These are phyloP conservation scores for Polypedilum vanderplanki DNA, from an alignment of 1,140 invertebrate genomes.

Conservation along the genomic window DNA sequence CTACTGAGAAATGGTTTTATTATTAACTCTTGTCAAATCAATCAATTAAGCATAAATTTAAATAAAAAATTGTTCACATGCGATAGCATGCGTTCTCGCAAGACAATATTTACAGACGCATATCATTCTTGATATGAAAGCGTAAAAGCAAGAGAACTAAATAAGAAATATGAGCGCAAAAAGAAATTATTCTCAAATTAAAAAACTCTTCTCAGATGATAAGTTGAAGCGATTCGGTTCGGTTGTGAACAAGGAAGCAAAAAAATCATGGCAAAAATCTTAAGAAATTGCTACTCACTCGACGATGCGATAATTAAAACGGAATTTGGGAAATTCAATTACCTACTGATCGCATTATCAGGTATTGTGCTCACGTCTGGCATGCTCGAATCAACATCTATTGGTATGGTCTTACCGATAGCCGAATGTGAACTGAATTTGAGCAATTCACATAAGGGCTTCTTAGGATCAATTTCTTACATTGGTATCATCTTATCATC, in stretches of 20 bases:
- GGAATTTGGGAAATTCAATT: conserved; percentile 2
- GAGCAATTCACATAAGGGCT: background rate
- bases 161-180: no score
- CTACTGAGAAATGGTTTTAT: no score
- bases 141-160: no score
- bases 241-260: background rate
- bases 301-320: background rate
- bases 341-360: background rate
- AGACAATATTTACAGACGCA: no score
- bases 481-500: conserved; percentile 42
- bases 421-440: background rate
- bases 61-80: no score
- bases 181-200: no score
- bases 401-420: background rate
- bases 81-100: no score
- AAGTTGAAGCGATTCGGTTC: no score
- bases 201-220: no score
- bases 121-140: no score
- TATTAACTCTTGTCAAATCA: no score
- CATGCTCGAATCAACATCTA: background rate
- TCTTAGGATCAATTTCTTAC: background rate
- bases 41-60: no score
- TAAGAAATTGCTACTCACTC: background rate
- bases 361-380: background rate
- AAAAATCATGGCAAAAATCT: background rate